Evolutionary conservation across 1,140 invertebrate species (phyloP).

Genomic region (Telenomus remus): DNA sequence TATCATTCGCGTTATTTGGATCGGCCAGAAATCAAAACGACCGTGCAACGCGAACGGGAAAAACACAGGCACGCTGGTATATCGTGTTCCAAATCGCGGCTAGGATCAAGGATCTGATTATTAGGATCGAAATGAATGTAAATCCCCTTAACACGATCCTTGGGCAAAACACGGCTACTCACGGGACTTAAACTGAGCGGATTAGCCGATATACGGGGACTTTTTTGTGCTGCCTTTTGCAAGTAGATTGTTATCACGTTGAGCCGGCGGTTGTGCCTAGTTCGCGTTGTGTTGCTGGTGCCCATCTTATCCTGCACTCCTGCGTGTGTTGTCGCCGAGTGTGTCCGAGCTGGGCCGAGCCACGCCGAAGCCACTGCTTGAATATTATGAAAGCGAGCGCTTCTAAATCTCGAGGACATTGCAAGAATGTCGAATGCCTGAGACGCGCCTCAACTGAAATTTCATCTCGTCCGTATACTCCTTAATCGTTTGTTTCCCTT

Average conservation of each 20-base stretch:
- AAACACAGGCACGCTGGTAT: slow-evolving; percentile 41
- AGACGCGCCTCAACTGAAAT: slow-evolving; percentile 46
- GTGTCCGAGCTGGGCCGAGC: slow-evolving; percentile 21
- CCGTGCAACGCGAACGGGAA: slow-evolving; percentile 1
- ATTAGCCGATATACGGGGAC: slow-evolving; percentile 67
- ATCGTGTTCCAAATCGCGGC: slow-evolving; percentile 74
- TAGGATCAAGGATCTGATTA: slow-evolving; percentile 74
- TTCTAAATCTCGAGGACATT: slow-evolving; percentile 59
- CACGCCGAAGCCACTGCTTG: slow-evolving; percentile 16
- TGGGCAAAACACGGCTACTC: slow-evolving; percentile 75
- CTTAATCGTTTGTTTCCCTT: no score
- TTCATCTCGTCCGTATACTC: slow-evolving; percentile 31
- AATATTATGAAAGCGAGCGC: slow-evolving; percentile 36
- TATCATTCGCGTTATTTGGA: no score
- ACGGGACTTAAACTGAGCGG: slow-evolving; percentile 71
- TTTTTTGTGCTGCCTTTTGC: slow-evolving; percentile 41
- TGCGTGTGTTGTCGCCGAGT: slow-evolving; percentile 12
- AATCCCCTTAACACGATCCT: slow-evolving; percentile 77
- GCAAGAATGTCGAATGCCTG: slow-evolving; percentile 54
- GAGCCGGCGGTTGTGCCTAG: slow-evolving; percentile 31
- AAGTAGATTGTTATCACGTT: slow-evolving; percentile 53
- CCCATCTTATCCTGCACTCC: neutral
- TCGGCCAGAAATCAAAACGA: slow-evolving; percentile 13
- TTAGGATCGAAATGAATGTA: slow-evolving; percentile 77
- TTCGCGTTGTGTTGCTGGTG: slow-evolving; percentile 11